Evolutionary conservation across 2,113 vertebrate species (phyloP), one percentile per base, ranked within the genome.

Genomic region (Daubentonia madagascariensis): DNA sequence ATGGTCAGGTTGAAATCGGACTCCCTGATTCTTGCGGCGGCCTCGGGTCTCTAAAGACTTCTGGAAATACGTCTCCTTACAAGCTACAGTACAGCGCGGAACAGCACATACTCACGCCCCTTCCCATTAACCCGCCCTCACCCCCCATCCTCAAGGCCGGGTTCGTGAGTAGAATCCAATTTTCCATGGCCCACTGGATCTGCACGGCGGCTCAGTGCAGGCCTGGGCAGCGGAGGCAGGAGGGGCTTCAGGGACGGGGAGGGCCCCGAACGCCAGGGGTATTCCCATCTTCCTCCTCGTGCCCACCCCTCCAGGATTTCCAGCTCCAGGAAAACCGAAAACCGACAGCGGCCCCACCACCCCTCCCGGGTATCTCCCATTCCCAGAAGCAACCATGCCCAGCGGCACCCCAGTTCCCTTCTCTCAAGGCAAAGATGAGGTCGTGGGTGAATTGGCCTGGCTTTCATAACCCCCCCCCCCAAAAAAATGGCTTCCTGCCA

Each of bases 401-500:
- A 37, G 89, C 30, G 52, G 86, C 94, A 94, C 87, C 95, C 96
- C 86, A 87, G 97, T 97, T 98, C 97, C 97, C 93, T 91, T 95
- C 97, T 94, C 97, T 94, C 54, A 10, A 65, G 43, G 94, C 89
- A 59, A 78, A 93, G 72, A 93, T 32, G 91, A 89, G 97, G 92
- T 93, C 25, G 35, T 5, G 79, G 37, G 57, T 52, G 40, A 73
- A 73, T 0, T 0, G 50, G 89, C 78, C 73, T 35, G 30, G 72
- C 45, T n/a, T 48, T 57, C 91, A n/a, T 1, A 45, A 52, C 57
- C 86, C 88, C 28, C 32, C 35, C 11, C 52, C 88, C n/a, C 78
- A n/a, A n/a, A n/a, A n/a, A n/a, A n/a, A 96, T 99, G 98, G 92
- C 98, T 99, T 65, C 67, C 93, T 90, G 98, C 98, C 97, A 97